Evolutionary conservation across 2,797 vertebrate species (phyloP).

Genomic region (Danio jaintianensis): DNA sequence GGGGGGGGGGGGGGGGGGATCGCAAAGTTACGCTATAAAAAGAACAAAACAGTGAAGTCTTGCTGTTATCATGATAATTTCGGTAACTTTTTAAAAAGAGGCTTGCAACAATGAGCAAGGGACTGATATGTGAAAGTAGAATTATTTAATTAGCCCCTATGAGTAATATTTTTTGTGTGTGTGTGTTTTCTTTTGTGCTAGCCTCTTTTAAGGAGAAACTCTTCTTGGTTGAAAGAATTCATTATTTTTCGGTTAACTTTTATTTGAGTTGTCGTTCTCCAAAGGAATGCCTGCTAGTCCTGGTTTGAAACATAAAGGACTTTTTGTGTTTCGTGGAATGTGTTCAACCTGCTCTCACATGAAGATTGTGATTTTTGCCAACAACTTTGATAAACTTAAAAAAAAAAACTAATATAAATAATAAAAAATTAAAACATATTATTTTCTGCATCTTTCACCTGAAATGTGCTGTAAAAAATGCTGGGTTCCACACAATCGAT

Average conservation of each 20-base stretch:
- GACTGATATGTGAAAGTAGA: constrained; percentile 69
- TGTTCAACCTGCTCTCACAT: constrained; percentile 1
- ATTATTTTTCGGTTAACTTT: constrained; percentile 35
- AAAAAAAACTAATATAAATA: too few species aligned
- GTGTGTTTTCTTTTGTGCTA: constrained; percentile 34
- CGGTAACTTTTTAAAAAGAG: constrained; percentile 78
- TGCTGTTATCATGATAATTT: constrained; percentile 81
- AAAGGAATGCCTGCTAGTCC: neutral
- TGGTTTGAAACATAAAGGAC: neutral
- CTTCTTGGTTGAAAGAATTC: constrained; percentile 42
- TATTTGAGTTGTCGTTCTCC: constrained; percentile 45
- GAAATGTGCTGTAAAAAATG: too few species aligned
- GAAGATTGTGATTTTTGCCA: neutral
- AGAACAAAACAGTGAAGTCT: constrained; percentile 80
- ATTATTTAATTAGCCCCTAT: constrained; percentile 65
- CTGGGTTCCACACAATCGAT: too few species aligned
- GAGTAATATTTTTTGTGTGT: constrained; percentile 46
- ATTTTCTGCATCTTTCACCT: too few species aligned
- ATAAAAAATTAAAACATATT: too few species aligned
- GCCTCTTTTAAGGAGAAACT: constrained; percentile 54
- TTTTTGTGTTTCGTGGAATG: neutral
- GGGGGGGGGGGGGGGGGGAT: constrained; percentile 71
- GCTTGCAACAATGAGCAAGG: constrained; percentile 75
- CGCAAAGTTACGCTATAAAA: constrained; percentile 74
- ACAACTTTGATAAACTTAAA: neutral